These are phyloP conservation scores for Ormyrus labotus DNA, from an alignment of 2,888 invertebrate genomes.

Conservation along the genomic window DNA sequence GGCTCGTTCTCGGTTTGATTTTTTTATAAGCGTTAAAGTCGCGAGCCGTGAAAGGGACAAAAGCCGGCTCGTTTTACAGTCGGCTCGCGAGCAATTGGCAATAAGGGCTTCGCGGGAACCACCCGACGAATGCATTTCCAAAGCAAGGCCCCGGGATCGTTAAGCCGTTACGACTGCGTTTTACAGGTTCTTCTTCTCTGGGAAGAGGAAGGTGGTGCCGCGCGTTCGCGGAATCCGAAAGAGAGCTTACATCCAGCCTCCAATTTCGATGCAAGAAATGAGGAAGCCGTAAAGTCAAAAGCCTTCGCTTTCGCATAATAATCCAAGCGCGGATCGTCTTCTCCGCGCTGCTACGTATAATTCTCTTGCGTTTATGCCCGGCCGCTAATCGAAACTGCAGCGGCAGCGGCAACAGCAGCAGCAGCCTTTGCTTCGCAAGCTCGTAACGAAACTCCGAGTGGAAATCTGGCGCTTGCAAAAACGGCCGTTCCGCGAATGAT, in stretches of 20 bases:
- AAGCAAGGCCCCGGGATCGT: constrained; percentile 57
- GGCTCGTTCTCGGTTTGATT: background rate
- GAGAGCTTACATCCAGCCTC: constrained; percentile 22
- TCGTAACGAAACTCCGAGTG: no score
- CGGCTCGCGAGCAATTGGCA: constrained; percentile 30
- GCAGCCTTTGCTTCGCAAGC: no score
- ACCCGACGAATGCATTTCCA: constrained; percentile 49
- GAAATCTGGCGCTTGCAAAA: no score
- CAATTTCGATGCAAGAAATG: constrained; percentile 41
- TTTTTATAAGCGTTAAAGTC: constrained; percentile 39
- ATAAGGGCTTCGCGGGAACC: constrained; percentile 17
- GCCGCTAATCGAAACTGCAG: no score
- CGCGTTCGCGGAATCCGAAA: constrained; percentile 35
- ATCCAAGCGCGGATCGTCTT: background rate
- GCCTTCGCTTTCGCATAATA: no score
- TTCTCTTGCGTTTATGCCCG: no score
- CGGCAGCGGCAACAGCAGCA: no score
- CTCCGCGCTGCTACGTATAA: background rate
- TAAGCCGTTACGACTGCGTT: constrained; percentile 61
- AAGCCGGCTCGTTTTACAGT: constrained; percentile 57
- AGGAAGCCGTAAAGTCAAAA: constrained; percentile 31
- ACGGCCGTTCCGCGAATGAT: no score
- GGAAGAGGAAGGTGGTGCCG: constrained; percentile 11
- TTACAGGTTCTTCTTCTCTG: constrained; percentile 54
- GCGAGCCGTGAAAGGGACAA: constrained; percentile 59